These are phyloP conservation scores for Bothrops jararaca DNA, from an alignment of 2,113 vertebrate genomes.

Conservation along the genomic window DNA sequence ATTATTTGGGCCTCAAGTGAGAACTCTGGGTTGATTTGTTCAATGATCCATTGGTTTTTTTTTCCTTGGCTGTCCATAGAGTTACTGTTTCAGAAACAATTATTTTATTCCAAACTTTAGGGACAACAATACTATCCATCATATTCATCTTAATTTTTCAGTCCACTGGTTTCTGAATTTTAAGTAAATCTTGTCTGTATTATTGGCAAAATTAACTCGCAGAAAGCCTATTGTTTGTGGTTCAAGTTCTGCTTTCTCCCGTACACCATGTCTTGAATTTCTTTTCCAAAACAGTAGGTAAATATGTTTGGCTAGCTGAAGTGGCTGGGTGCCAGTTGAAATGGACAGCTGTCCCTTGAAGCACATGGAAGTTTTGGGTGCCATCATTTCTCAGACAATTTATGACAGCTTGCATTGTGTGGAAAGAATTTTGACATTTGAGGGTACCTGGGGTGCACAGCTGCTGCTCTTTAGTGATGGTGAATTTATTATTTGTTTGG, in stretches of 20 bases:
- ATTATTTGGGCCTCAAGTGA: background rate
- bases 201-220: constrained; percentile 14
- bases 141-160: background rate
- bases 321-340: background rate
- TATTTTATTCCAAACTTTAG: background rate
- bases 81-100: background rate
- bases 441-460: background rate
- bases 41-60: background rate
- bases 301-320: background rate
- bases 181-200: constrained; percentile 29
- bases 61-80: background rate
- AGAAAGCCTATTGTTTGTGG: constrained; percentile 10
- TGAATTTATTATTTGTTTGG: background rate
- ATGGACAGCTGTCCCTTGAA: background rate
- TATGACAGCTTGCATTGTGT: background rate
- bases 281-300: constrained; percentile 28
- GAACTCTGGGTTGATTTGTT: background rate
- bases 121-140: background rate
- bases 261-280: background rate
- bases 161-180: constrained; percentile 6
- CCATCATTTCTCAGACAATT: background rate
- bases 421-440: background rate
- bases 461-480: background rate
- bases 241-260: background rate
- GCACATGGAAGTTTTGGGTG: constrained; percentile 13